These are phyloP conservation scores for Drosophila varians DNA, from an alignment of 1,140 invertebrate genomes.

Conservation along the genomic window DNA sequence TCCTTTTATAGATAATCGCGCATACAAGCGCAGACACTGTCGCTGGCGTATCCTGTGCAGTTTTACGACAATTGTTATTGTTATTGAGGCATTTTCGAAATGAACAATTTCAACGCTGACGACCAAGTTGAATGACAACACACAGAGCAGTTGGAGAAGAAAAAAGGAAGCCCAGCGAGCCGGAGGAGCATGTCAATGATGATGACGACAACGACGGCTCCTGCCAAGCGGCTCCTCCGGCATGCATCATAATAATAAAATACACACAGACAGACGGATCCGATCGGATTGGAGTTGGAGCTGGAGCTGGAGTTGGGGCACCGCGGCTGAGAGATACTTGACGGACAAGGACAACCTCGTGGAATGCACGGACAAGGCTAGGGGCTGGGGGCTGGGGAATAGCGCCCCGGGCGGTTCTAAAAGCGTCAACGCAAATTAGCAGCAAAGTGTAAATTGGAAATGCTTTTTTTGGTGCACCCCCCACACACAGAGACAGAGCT, in stretches of 20 bases:
- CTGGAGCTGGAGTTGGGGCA: neutral
- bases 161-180: conserved; percentile 19
- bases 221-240: conserved; percentile 56
- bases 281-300: conserved; percentile 2
- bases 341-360: conserved; percentile 56
- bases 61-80: conserved; percentile 82
- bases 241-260: conserved; percentile 81
- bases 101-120: conserved; percentile 79
- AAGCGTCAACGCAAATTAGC: conserved; percentile 81
- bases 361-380: conserved; percentile 47
- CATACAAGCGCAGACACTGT: conserved; percentile 59
- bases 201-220: conserved; percentile 47
- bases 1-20: conserved; percentile 80
- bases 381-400: conserved; percentile 27
- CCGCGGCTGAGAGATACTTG: conserved; percentile 29
- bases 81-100: conserved; percentile 83
- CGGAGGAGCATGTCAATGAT: conserved; percentile 73
- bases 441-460: conserved; percentile 82
- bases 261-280: conserved; percentile 40
- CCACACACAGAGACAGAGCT: conserved; percentile 41
- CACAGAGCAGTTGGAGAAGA: conserved; percentile 22
- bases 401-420: conserved; percentile 76
- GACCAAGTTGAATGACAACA: conserved; percentile 76
- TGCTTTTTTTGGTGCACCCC: conserved; percentile 79
- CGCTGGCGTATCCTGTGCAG: conserved; percentile 67